Conservation (phyloP, 2,113 vertebrate species). For the Nycticorax nycticorax region DNA sequence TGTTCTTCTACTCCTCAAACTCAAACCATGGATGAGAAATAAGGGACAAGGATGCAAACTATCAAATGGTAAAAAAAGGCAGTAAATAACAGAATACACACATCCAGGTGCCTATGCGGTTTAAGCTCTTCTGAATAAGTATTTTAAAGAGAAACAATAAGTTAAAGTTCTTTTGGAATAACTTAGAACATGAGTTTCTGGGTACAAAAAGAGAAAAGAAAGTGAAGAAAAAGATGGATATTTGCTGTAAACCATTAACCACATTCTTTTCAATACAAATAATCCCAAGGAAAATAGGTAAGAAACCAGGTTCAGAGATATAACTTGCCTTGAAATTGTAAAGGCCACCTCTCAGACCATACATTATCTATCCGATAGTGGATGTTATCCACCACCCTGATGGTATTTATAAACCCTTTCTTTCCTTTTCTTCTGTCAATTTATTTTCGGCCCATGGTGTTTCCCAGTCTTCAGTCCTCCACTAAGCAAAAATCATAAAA, state of each 20-base stretch:
- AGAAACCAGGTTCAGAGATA: not conserved
- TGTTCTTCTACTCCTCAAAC: not conserved
- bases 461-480: not conserved
- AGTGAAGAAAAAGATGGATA: not conserved
- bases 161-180: not conserved
- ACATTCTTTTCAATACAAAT: not conserved
- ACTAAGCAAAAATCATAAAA: not conserved
- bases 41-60: not conserved
- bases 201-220: not conserved
- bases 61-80: not conserved
- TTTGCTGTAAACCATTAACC: not conserved
- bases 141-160: not conserved
- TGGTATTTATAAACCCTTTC: not conserved
- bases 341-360: not conserved
- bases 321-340: constrained; percentile 24
- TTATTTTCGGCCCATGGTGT: not conserved
- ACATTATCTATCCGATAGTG: not conserved
- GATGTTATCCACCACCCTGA: not conserved
- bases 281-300: not conserved
- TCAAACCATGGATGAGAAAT: not conserved
- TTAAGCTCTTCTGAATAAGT: not conserved
- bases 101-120: not conserved
- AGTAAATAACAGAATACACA: not conserved
- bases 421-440: not conserved
- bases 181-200: not conserved